Conservation (phyloP, 2,113 vertebrate genomes). For the Mixornis gularis region DNA sequence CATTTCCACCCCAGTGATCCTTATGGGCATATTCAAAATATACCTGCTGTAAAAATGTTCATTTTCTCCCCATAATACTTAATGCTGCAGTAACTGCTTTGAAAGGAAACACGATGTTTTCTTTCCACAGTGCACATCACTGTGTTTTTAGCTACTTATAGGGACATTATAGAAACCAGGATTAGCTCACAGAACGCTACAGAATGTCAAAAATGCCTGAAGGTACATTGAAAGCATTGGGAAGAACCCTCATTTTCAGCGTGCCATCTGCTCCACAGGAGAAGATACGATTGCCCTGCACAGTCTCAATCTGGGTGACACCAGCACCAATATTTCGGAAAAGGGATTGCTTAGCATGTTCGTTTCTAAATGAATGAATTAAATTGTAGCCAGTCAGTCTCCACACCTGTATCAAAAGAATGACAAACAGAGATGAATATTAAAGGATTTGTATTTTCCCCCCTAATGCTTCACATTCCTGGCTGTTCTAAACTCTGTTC, state of each 20-base stretch:
- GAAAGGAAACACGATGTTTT: constrained; percentile 14
- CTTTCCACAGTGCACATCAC: neutral
- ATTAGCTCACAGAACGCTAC: constrained; percentile 58
- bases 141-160: neutral
- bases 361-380: constrained; percentile 92
- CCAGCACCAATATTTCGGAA: constrained; percentile 96
- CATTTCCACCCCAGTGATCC: constrained; percentile 73
- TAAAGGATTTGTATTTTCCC: neutral
- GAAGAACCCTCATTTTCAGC: constrained; percentile 92
- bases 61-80: neutral
- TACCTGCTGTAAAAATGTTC: neutral
- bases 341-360: constrained; percentile 97
- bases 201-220: constrained; percentile 85
- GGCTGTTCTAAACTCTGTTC: neutral
- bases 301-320: constrained; percentile 91
- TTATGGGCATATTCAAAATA: neutral
- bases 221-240: constrained; percentile 88
- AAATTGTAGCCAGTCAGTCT: constrained; percentile 87
- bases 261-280: constrained; percentile 97
- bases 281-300: constrained; percentile 88
- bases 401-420: constrained; percentile 82
- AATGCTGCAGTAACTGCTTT: constrained; percentile 28
- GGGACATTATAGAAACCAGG: constrained; percentile 36
- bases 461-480: neutral
- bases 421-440: neutral